Evolutionary conservation across 2,113 vertebrate species (phyloP).

Genomic region (Notothenia coriiceps): DNA sequence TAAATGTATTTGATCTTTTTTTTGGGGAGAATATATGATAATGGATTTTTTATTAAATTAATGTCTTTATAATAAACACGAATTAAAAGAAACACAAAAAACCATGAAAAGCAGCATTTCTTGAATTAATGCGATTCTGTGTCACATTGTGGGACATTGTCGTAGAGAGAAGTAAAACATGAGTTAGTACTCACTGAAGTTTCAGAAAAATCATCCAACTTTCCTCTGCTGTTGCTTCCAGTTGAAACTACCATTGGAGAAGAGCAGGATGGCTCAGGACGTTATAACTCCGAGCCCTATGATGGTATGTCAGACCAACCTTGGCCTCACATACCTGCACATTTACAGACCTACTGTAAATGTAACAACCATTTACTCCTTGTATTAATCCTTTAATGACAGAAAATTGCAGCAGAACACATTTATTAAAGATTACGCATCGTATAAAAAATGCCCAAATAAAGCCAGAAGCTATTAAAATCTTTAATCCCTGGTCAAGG

Average conservation of each 20-base stretch:
- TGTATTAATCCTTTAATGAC: background rate
- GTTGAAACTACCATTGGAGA: background rate
- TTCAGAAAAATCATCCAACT: background rate
- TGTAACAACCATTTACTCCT: background rate
- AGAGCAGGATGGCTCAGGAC: background rate
- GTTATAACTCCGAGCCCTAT: fast-evolving
- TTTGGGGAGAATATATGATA: too few relatives aligned
- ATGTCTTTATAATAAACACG: too few relatives aligned
- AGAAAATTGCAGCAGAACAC: background rate
- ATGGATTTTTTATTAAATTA: too few relatives aligned
- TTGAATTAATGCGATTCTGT: too few relatives aligned
- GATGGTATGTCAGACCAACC: constrained; percentile 1
- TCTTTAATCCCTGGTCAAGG: too few relatives aligned
- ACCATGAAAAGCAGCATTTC: too few relatives aligned
- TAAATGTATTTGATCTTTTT: too few relatives aligned
- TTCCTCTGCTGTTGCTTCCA: constrained; percentile 3
- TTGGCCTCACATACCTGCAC: background rate
- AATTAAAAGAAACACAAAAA: too few relatives aligned
- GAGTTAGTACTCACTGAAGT: background rate
- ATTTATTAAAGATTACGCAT: background rate
- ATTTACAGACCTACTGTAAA: background rate
- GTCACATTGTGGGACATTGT: background rate
- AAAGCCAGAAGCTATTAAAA: too few relatives aligned
- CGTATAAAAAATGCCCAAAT: too few relatives aligned
- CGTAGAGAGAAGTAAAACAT: background rate